Base-by-base conservation (phyloP, 2,888 invertebrate species). In the Dasysyrphus tricinctus region DNA sequence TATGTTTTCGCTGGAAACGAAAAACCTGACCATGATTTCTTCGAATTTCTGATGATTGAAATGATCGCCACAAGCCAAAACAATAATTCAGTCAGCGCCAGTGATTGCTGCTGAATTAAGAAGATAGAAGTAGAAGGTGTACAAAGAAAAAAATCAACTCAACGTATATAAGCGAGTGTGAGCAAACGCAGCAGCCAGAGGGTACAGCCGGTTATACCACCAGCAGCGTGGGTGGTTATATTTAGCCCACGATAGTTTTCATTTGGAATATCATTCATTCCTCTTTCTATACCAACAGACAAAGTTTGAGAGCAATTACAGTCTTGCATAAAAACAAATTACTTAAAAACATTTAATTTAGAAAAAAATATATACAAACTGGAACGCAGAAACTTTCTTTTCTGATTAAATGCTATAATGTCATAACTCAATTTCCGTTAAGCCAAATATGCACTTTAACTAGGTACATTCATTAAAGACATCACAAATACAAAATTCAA, bases 181-280 rank as follows among this genome's bases (percentile, higher is more conserved):
- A 73, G 67, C 63, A 63, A 77, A 73, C 77, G 76, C 70, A 84
- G 73, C 65, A 84, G 34, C 47, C 47, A 37, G 67, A 67, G 67
- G 37, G 49, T 37, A 49, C 19, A 67, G 37, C 61, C 61, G 47
- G 47, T 12, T 9, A 67, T 34, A 67, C 34, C 14, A 67, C 19
- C 34, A 67, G 67, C 69, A 42, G 85, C 85, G 85, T 85, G 85
- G 85, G 85, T 80, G 80, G 80, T 77, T 85, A 85, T 77, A 85
- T 85, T 80, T 85, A 85, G 80, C 85, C 80, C 85, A 85, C 80
- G 47, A 80, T 73, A 80, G 77, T 85, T 85, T 69, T 56, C 77
- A 77, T 69, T 85, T 65, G 69, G 49, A 74, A 83, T 78, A 77
- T 80, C 39, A 77, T 63, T 78, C 54, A 54, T 69, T 51, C 37